Base-by-base conservation (phyloP, 2,797 vertebrate species). In the Odontamblyopus rebecca region DNA sequence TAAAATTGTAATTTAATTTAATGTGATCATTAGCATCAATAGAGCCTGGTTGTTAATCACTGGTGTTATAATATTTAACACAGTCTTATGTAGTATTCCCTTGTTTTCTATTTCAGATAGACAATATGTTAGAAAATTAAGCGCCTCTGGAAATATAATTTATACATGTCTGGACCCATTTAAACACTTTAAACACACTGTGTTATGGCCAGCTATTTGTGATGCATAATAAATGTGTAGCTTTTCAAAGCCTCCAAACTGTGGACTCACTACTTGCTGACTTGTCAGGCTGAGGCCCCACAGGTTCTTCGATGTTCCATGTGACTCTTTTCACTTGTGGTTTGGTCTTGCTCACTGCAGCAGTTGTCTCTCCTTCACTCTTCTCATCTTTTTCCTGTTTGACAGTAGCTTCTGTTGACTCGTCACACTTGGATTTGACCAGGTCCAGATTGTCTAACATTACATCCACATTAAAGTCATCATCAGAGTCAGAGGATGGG, bases 301-400 rank as follows among this genome's bases (percentile, higher is more conserved):
- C 94, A 0, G 95, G 93, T 72, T 97, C 96, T 75, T 97, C 95
- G 29, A 99, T 96, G 87, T 99, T 99, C 98, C 98, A 99, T 6
- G 98, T 99, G 54, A 99, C 98, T 76, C 98, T 94, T 72, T 99
- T 99, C 67, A 96, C 96, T 1, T 92, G 92, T 32, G 93, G 81
- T 89, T 97, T 96, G 18, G 94, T 86, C 80, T 96, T 97, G 6
- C 88, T 74, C 1, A 75, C 75, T 0, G 85, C 82, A 12, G 41
- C 61, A 44, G 89, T 80, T n/a, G 69, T 76, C 35, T 92, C 92
- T 35, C 72, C 82, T 30, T 92, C 92, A 35, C 73, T 75, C 73
- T 90, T 92, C 54, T 0, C 70, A 3, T 76, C 85, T 41, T 71
- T 81, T 51, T 91, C 84, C 15, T 81, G 74, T 70, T 81, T 83